Base-by-base conservation (phyloP, 2,113 vertebrate species). In the Campylomormyrus numenius region DNA sequence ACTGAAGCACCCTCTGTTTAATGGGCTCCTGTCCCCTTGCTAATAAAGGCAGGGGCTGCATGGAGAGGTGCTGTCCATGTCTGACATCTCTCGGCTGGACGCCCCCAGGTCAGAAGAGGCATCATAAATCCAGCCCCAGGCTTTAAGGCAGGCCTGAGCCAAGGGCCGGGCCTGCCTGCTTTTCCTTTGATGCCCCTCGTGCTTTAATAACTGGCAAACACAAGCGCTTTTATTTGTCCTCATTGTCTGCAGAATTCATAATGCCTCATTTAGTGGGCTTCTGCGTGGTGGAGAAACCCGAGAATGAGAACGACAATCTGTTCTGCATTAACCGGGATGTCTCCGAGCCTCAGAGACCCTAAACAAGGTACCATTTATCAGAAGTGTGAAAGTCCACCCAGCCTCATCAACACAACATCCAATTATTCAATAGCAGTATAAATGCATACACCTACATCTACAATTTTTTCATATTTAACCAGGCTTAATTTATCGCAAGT, bases 171-270 rank as follows among this genome's bases (percentile, higher is more conserved):
- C 94, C 93, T 86, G 93, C 93, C 85, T 13, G 95, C 94, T 93
- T 96, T 96, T 94, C 94, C 96, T 97, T 97, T 97, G 95, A 97
- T 96, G 97, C 94, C 94, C 95, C 95, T 95, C 35, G 93, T 93
- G 95, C 94, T 95, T 95, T 96, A 96, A 96, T 96, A 96, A 96
- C 94, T 95, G 94, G 95, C 90, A 94, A 96, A 91, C 96, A 95
- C 96, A 95, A 94, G 96, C 94, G 94, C 95, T 97, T 97, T 96
- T 97, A 97, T 97, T 97, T 96, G 96, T 96, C 96, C 94, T 92
- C 94, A 96, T 95, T 96, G 95, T 97, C 94, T 96, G 95, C 94
- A 93, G 94, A 93, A 95, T 95, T 95, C 94, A 96, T 96, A 95
- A 94, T 92, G 94, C 94, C 96, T 95, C 95, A 96, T 94, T 96